Evolutionary conservation across 1,140 invertebrate genomes (phyloP).

Genomic region (Lanistes nyassanus): DNA sequence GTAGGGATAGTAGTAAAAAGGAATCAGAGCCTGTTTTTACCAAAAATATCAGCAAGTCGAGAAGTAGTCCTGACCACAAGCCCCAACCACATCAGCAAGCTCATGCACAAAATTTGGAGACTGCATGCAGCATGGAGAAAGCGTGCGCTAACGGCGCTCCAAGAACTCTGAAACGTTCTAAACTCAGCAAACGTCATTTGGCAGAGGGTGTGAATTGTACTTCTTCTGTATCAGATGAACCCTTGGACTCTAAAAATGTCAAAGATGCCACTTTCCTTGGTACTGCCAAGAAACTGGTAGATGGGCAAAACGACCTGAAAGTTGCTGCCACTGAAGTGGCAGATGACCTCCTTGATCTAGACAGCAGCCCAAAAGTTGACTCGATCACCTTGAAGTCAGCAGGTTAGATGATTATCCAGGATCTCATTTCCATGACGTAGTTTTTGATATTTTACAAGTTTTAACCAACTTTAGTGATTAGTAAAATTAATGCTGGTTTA

Average conservation of each 20-base stretch:
- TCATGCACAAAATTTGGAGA: neutral
- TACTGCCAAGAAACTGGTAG: constrained; percentile 14
- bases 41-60: constrained; percentile 11
- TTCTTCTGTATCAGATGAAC: neutral
- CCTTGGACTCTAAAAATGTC: constrained; percentile 2
- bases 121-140: neutral
- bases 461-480: no score
- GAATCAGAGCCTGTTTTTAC: neutral
- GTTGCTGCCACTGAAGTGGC: constrained; percentile 5
- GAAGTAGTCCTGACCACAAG: neutral
- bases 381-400: neutral
- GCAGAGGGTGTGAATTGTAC: neutral
- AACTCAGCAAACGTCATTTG: constrained; percentile 15
- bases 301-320: constrained; percentile 5
- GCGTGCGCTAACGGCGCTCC: constrained; percentile 5
- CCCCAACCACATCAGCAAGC: no score
- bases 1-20: neutral
- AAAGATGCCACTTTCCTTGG: constrained; percentile 8
- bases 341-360: constrained; percentile 17
- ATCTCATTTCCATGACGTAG: no score
- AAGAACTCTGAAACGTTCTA: constrained; percentile 9
- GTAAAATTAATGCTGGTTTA: no score
- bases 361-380: constrained; percentile 10
- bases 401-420: no score
- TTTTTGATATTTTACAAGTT: no score